These are phyloP conservation scores for Atlantisia rogersi DNA, from an alignment of 2,113 vertebrate species.

Conservation along the genomic window DNA sequence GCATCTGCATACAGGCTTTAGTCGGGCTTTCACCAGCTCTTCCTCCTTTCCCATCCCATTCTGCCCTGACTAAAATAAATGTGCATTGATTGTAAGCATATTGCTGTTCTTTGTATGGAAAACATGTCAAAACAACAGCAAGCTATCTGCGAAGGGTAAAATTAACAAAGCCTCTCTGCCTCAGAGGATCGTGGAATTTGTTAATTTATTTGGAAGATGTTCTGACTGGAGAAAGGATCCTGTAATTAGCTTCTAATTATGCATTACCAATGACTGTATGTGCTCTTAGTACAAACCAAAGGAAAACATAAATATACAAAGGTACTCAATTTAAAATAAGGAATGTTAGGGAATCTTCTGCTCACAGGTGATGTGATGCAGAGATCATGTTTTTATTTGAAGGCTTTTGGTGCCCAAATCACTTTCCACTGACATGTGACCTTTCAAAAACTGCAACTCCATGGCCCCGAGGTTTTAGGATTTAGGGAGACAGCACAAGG, in stretches of 20 bases:
- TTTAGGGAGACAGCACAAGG: not conserved
- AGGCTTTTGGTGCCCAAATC: not conserved
- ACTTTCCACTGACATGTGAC: not conserved
- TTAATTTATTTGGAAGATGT: constrained; percentile 24
- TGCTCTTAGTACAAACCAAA: not conserved
- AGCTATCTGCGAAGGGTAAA: not conserved
- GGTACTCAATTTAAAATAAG: not conserved
- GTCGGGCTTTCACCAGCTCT: not conserved
- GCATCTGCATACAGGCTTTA: not conserved
- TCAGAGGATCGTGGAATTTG: not conserved
- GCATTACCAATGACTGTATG: not conserved
- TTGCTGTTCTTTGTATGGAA: not conserved
- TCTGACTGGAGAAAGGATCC: not conserved
- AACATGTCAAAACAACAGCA: constrained; percentile 15
- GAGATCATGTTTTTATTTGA: not conserved
- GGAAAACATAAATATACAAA: not conserved
- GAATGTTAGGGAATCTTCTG: not conserved
- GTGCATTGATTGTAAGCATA: not conserved
- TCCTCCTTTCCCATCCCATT: not conserved
- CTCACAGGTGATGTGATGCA: not conserved
- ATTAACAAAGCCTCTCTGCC: not conserved
- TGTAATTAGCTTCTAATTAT: not conserved
- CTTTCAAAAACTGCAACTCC: not conserved
- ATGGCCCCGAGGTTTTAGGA: not conserved
- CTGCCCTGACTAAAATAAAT: not conserved